Evolutionary conservation across 2,113 vertebrate genomes (phyloP).

Genomic region (Bungarus multicinctus): DNA sequence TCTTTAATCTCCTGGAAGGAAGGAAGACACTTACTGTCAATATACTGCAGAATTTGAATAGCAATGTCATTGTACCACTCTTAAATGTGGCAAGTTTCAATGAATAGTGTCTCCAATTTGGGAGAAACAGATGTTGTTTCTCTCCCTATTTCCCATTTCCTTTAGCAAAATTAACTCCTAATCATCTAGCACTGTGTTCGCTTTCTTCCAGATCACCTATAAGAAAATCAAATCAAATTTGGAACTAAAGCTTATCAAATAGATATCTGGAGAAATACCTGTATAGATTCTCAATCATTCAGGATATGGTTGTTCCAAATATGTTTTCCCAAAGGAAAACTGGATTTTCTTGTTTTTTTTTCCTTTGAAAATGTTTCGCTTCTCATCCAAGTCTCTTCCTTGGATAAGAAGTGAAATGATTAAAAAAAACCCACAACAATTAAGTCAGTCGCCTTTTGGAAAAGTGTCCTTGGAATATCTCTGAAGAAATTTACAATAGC

Average conservation of each 20-base stretch:
- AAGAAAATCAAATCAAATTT: neutral
- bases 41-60: neutral
- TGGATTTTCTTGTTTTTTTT: no score
- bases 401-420: no score
- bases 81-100: neutral
- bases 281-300: no score
- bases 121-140: neutral
- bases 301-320: no score
- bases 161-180: neutral
- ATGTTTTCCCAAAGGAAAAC: no score
- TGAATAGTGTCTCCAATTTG: neutral
- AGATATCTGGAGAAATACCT: no score
- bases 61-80: neutral
- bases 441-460: no score
- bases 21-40: neutral
- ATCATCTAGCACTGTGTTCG: neutral
- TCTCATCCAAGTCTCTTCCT: no score
- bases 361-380: no score
- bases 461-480: no score
- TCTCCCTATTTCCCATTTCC: neutral
- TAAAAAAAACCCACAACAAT: no score
- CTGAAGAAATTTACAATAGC: neutral
- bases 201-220: neutral
- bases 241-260: neutral
- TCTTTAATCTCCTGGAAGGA: neutral